Evolutionary conservation across 1,140 invertebrate genomes (phyloP), one percentile per base, ranked within the genome.

Genomic region (Trypoxylus dichotomus): DNA sequence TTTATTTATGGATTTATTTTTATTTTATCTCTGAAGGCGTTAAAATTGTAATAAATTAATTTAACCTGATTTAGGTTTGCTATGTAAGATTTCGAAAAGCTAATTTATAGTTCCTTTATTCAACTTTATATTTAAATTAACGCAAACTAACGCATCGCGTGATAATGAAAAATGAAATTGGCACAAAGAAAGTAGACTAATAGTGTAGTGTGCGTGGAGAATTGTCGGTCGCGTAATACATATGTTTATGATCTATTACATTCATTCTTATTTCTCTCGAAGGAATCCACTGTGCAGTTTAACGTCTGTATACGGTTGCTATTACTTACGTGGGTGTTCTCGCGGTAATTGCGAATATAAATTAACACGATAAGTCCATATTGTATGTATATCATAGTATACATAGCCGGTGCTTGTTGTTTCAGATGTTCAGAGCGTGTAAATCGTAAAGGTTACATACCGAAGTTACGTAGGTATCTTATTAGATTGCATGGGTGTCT

Each of bases 151-250:
- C 2, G 32, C 32, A 37, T 37, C 32, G 27, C 24, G 60, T 68
- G 27, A 13, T 13, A 68, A 68, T 68, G 60, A 29, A 27, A 68
- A 25, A 25, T 10, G 27, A 43, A 74, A 74, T 74, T 42, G 24
- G 72, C 15, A 15, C 72, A 19, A 74, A 74, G 72, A 74, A 74
- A 74, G 72, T 74, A 41, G 72, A 74, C 2, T 74, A 74, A 21
- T 10, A 11, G 7, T 41, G 15, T 43, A 19, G 29, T 10, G 41
- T 21, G 27, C 21, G 60, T 24, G 27, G 21, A 11, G 21, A 68
- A 29, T 13, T 25, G 24, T 10, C 24, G 60, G 11, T 6, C 3
- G 13, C 19, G 19, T 54, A 54, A 54, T n/a, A 37, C 19, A 54
- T 54, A 15, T 19, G 19, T 19, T 54, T 54, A 54, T 54, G 15